These are phyloP conservation scores for Cheilosia impressa DNA, from an alignment of 2,888 invertebrate species.

Conservation along the genomic window DNA sequence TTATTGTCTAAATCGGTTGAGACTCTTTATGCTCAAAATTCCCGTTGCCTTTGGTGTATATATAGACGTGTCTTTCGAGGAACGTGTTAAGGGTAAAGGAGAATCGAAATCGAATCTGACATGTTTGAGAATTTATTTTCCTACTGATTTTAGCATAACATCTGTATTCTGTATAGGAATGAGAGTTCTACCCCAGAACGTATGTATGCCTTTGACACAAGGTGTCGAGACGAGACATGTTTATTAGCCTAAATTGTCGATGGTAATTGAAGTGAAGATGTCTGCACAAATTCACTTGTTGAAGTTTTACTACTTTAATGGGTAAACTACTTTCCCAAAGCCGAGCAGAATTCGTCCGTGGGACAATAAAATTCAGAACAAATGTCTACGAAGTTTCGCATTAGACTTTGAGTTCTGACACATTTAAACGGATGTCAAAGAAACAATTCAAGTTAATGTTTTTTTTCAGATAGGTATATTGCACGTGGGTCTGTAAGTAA, in stretches of 20 bases:
- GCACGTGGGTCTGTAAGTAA: too few relatives aligned
- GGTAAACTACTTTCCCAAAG: slow-evolving; percentile 2
- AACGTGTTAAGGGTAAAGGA: slow-evolving; percentile 1
- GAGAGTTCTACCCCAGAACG: background rate
- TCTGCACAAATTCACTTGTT: too few relatives aligned
- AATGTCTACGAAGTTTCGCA: background rate
- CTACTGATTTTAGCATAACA: slow-evolving; percentile 32
- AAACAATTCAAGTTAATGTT: background rate
- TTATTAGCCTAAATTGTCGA: too few relatives aligned
- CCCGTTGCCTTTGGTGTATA: slow-evolving; percentile 25
- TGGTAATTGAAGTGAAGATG: too few relatives aligned
- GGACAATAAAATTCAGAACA: too few relatives aligned
- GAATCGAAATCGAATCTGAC: slow-evolving; percentile 29
- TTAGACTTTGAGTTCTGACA: background rate
- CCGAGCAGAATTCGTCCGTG: background rate
- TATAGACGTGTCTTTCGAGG: slow-evolving; percentile 1
- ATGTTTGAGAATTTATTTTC: slow-evolving; percentile 10
- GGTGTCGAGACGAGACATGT: too few relatives aligned
- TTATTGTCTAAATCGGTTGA: slow-evolving; percentile 2
- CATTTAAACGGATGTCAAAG: slow-evolving; percentile 4
- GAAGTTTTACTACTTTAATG: too few relatives aligned
- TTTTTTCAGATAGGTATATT: too few relatives aligned
- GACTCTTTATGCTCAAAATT: slow-evolving; percentile 16
- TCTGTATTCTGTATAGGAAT: slow-evolving; percentile 27
- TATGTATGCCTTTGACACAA: background rate